These are phyloP conservation scores for Drosophila fungiperda DNA, from an alignment of 2,888 invertebrate species.

Conservation along the genomic window DNA sequence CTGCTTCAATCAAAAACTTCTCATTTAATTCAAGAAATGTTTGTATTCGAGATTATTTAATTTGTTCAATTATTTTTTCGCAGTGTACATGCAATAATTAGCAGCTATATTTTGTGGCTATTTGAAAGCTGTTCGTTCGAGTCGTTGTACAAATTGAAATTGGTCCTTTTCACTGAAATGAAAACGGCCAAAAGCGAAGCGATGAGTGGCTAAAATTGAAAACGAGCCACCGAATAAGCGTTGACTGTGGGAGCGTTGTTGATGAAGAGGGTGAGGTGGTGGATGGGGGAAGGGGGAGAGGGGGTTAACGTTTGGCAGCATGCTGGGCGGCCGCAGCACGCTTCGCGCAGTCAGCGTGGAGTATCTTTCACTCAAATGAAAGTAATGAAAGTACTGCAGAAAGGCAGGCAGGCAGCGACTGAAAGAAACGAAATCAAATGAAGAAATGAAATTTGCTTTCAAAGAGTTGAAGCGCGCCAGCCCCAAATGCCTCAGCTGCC, in stretches of 20 bases:
- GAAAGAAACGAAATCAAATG: constrained; percentile 77
- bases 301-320: constrained; percentile 25
- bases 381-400: constrained; percentile 76
- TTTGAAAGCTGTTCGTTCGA: constrained; percentile 63
- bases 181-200: constrained; percentile 43
- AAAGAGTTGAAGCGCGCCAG: constrained; percentile 55
- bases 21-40: background rate
- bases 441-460: constrained; percentile 82
- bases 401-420: constrained; percentile 20
- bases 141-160: constrained; percentile 68
- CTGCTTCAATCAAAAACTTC: background rate
- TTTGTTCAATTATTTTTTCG: background rate
- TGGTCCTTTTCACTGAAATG: constrained; percentile 75
- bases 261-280: background rate
- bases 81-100: constrained; percentile 51
- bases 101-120: constrained; percentile 58
- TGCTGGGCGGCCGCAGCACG: constrained; percentile 44
- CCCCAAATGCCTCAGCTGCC: constrained; percentile 49
- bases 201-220: constrained; percentile 33
- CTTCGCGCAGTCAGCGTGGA: constrained; percentile 45
- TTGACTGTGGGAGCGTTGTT: background rate
- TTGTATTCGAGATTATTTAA: background rate
- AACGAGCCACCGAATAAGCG: constrained; percentile 23
- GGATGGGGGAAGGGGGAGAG: background rate
- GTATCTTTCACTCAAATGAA: constrained; percentile 80